Conservation (phyloP, 2,113 vertebrate genomes). For the Elgaria multicarinata region DNA sequence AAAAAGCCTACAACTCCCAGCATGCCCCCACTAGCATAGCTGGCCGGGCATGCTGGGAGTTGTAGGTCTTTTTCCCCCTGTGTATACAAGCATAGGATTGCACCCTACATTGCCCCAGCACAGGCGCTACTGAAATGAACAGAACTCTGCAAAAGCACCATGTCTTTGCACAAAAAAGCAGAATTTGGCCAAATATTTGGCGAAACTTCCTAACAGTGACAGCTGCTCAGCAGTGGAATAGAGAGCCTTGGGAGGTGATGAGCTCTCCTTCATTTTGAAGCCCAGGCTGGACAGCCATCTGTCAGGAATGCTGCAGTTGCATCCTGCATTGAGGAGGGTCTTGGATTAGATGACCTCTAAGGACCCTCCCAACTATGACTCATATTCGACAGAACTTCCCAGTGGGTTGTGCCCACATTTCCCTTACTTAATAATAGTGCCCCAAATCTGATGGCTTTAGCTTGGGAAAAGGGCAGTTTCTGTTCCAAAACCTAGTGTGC, state of each 20-base stretch:
- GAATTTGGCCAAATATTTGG: background rate
- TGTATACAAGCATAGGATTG: too few species aligned
- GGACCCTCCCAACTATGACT: background rate
- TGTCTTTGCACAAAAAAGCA: background rate
- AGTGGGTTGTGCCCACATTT: background rate
- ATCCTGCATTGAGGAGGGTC: background rate
- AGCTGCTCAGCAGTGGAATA: background rate
- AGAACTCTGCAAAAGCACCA: background rate
- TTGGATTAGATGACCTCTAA: background rate
- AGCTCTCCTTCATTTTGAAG: background rate
- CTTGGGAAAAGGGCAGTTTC: background rate
- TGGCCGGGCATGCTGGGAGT: too few species aligned
- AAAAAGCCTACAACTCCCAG: too few species aligned
- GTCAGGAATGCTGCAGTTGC: background rate
- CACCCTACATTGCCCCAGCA: background rate
- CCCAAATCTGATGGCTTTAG: background rate
- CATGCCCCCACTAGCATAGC: too few species aligned
- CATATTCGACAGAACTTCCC: background rate
- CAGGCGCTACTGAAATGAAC: background rate
- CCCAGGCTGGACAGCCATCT: background rate
- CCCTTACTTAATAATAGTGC: background rate
- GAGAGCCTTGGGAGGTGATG: background rate
- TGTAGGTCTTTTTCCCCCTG: too few species aligned
- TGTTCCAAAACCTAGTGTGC: background rate
- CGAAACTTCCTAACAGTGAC: background rate